Evolutionary conservation across 2,797 vertebrate genomes (phyloP).

Genomic region (Megaceryle alcyon): DNA sequence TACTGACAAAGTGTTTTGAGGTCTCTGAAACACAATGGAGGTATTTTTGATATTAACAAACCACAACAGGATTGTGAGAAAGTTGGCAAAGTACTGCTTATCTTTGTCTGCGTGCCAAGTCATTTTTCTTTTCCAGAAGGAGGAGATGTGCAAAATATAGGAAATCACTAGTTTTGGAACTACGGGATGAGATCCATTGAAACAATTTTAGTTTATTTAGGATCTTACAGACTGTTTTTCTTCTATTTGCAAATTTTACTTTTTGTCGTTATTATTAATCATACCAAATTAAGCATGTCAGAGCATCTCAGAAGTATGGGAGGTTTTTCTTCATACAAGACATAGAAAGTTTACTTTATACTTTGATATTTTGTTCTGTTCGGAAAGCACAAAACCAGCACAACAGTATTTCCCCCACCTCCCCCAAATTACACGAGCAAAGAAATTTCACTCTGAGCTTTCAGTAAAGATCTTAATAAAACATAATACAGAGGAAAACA

Average conservation of each 20-base stretch:
- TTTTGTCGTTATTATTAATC: not conserved
- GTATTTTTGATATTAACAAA: not conserved
- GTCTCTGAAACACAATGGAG: not conserved
- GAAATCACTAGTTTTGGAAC: not conserved
- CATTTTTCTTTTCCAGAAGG: not conserved
- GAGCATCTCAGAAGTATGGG: not conserved
- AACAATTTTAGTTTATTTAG: not conserved
- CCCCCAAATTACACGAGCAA: not conserved
- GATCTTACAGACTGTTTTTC: not conserved
- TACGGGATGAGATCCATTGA: not conserved
- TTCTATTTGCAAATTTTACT: not conserved
- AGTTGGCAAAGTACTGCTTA: not conserved
- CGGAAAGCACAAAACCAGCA: not conserved
- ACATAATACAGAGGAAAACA: not conserved
- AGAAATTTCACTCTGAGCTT: not conserved
- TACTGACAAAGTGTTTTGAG: not conserved
- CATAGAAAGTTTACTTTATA: not conserved
- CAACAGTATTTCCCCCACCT: not conserved
- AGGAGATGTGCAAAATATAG: not conserved
- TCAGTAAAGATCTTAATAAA: not conserved
- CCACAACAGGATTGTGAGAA: not conserved
- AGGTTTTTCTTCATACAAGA: not conserved
- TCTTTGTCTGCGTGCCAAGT: not conserved
- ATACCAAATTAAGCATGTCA: not conserved
- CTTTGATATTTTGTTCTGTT: not conserved